phyloP scores from a whole-genome alignment of 2,113 vertebrate genomes.

The Panthera tigris region DNA sequence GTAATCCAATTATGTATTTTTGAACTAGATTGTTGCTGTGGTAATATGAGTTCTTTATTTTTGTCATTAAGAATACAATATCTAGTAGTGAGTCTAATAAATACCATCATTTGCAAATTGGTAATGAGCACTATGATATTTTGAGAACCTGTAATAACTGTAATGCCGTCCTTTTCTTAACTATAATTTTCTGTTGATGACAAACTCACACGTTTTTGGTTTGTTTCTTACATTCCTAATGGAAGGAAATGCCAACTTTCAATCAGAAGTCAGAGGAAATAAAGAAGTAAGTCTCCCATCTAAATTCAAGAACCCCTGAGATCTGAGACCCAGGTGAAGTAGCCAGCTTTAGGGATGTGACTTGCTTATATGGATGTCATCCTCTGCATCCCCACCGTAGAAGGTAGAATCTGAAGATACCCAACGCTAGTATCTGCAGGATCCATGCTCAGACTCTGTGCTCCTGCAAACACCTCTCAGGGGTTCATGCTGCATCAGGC shows the following conservation, averaged over 20 bases:
- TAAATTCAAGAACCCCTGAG: neutral
- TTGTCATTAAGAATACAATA: neutral
- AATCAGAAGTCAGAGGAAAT: neutral
- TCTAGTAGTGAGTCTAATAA: neutral
- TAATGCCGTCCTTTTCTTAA: neutral
- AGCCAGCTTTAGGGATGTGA: accelerated
- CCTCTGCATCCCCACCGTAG: neutral
- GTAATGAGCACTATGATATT: neutral
- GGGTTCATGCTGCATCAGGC: accelerated
- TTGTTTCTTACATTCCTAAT: neutral
- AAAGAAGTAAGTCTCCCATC: neutral
- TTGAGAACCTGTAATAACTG: neutral
- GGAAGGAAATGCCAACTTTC: neutral
- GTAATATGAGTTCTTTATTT: neutral
- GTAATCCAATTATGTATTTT: neutral
- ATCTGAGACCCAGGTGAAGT: accelerated
- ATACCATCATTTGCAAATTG: slow-evolving; percentile 19
- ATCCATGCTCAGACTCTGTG: neutral
- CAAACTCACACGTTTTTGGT: neutral
- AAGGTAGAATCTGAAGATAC: neutral
- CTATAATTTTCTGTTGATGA: neutral
- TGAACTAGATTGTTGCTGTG: neutral
- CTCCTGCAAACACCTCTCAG: accelerated
- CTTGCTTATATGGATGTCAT: neutral
- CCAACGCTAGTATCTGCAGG: neutral